phyloP scores from a whole-genome alignment of 2,113 vertebrate species.

The Hippocampus guttulatus region DNA sequence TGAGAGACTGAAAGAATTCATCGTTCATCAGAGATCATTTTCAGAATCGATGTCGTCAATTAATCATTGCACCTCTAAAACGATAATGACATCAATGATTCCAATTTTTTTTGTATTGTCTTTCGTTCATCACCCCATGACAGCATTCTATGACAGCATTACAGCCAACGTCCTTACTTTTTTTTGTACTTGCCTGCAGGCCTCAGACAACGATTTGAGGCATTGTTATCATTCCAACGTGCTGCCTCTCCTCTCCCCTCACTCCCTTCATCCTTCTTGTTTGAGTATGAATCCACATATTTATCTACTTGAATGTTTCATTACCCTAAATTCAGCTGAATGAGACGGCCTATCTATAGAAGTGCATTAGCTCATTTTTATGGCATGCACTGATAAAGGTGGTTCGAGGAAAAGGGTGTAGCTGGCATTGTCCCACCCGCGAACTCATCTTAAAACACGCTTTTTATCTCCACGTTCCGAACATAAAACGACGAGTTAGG shows the following conservation, averaged over 20 bases:
- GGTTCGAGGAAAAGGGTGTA: slow-evolving; percentile 48
- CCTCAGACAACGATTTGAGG: slow-evolving; percentile 17
- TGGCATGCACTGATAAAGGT: slow-evolving; percentile 19
- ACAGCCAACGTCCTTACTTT: not conserved
- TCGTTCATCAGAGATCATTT: too few species aligned
- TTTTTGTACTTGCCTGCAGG: not conserved
- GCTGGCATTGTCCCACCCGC: slow-evolving; percentile 39
- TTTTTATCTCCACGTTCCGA: not conserved
- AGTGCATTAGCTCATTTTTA: not conserved
- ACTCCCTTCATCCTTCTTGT: not conserved
- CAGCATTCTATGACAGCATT: not conserved
- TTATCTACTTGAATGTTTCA: not conserved
- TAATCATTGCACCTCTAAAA: too few species aligned
- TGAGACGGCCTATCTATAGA: not conserved
- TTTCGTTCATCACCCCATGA: too few species aligned
- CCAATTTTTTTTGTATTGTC: too few species aligned
- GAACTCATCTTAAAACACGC: not conserved
- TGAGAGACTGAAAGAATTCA: too few species aligned
- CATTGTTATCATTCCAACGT: slow-evolving; percentile 30
- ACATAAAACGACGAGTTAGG: not conserved
- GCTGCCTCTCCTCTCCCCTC: not conserved
- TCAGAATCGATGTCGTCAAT: too few species aligned
- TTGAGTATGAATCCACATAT: not conserved
- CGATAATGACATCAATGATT: too few species aligned
- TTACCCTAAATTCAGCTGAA: not conserved